Base-by-base conservation (phyloP, 2,113 vertebrate species). In the Catagonus wagneri region DNA sequence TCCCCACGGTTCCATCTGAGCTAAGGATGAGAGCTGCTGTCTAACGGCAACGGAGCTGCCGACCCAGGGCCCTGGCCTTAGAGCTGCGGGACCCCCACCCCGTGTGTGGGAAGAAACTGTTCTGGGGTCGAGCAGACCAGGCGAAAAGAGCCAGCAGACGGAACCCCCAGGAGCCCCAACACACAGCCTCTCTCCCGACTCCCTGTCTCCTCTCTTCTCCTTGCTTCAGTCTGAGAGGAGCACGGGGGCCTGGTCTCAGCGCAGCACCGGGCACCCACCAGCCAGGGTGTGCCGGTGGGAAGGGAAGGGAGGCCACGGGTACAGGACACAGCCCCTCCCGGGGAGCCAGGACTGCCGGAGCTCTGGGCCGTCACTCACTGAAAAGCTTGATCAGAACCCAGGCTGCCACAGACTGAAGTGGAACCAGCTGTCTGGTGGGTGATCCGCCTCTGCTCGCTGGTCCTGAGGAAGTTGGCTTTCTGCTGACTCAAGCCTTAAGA, bases 401-500 rank as follows among this genome's bases (percentile, higher is more conserved):
- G 61, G 52, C 60, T 44, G 72, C 89, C 56, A 11, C 69, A 68
- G 36, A 65, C 75, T 7, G 39, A n/a, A 61, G 58, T 20, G 36
- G 92, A 52, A 36, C 71, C n/a, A 34, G 68, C 78, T 16, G 19
- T 6, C 83, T 66, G n/a, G 5, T 6, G 72, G 84, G 76, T 14
- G 50, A 50, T 63, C 39, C 1, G 32, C 93, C 68, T 56, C 44
- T 0, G 3, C 74, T 68, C 58, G 25, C 11, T 80, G 66, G 76
- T 36, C 65, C 91, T 74, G 61, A 95, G 68, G 27, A 66, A 93
- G 66, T 23, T 1, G 34, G 12, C 68, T 83, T 95, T 86, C 69
- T 65, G 93, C 95, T 96, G 95, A 97, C 90, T 96, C 4, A 0
- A 65, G 87, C 52, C 74, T 74, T 63, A 36, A 32, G 6, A 34